phyloP scores from a whole-genome alignment of 2,888 invertebrate species.

The Sepiola atlantica region DNA sequence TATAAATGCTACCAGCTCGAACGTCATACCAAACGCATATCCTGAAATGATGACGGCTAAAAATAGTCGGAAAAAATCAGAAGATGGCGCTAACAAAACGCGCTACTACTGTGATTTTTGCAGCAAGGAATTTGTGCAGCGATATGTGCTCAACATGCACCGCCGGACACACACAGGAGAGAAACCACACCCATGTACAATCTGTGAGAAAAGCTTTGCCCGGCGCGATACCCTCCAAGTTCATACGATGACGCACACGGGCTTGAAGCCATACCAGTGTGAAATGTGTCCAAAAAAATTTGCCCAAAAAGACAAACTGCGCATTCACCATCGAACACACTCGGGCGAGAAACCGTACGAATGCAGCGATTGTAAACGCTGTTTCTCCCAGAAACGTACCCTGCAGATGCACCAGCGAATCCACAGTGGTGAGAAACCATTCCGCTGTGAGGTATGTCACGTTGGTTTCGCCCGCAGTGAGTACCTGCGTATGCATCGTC shows the following conservation, averaged over 20 bases:
- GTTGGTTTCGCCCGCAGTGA: not conserved
- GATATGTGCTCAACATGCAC: not conserved
- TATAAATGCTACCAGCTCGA: not conserved
- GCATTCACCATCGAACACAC: not conserved
- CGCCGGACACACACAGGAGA: not conserved
- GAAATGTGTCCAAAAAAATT: conserved; percentile 24
- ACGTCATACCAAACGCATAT: not conserved
- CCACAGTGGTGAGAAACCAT: conserved; percentile 35
- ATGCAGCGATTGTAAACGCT: conserved; percentile 6
- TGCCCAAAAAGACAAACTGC: not conserved
- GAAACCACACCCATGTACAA: not conserved
- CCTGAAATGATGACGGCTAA: not conserved
- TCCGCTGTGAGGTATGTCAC: not conserved
- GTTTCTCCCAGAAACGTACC: not conserved
- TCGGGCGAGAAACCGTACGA: not conserved
- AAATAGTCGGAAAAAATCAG: not conserved
- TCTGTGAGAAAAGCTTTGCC: conserved; percentile 25
- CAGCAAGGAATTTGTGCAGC: conserved; percentile 9
- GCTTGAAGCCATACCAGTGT: conserved; percentile 11
- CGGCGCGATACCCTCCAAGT: not conserved
- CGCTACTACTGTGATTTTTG: conserved; percentile 9
- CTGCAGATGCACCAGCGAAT: conserved; percentile 36
- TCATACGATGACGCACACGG: not conserved
- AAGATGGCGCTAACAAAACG: not conserved
- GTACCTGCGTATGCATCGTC: not conserved